These are phyloP conservation scores for Drosophila sordidula DNA, from an alignment of 2,888 invertebrate species.

Conservation along the genomic window DNA sequence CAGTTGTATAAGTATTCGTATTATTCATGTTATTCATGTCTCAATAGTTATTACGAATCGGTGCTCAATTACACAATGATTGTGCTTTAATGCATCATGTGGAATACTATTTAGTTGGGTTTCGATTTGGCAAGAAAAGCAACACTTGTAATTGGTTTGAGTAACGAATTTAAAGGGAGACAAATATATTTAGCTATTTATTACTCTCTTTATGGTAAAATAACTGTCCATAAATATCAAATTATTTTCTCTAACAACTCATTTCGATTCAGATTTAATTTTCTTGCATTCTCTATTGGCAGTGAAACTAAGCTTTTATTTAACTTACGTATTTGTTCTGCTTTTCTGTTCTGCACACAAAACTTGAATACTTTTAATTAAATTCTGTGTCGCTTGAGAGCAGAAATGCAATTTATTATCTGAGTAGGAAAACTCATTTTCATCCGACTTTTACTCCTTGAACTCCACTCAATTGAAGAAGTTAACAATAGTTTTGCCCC, in stretches of 20 bases:
- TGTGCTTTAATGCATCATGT: constrained; percentile 1
- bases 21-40: constrained; percentile 26
- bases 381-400: constrained; percentile 1
- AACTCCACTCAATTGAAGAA: constrained; percentile 1
- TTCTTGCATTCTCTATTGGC: background rate
- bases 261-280: background rate
- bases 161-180: background rate
- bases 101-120: constrained; percentile 3
- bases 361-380: constrained; percentile 15
- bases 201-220: background rate
- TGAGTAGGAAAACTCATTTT: constrained; percentile 5
- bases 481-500: constrained; percentile 14
- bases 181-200: background rate
- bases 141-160: background rate
- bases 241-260: no score
- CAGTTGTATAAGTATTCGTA: constrained; percentile 30
- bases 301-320: constrained; percentile 4
- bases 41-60: constrained; percentile 1
- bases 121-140: background rate
- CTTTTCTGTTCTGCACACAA: background rate
- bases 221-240: no score
- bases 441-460: constrained; percentile 18
- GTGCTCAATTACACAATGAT: constrained; percentile 2
- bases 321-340: background rate
- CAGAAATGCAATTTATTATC: constrained; percentile 17